A percentile compares a stretch with the other conserved stretches of the same genome.
phyloP scores from a whole-genome alignment of 1,140 invertebrate species.

The Triops longicaudatus region DNA sequence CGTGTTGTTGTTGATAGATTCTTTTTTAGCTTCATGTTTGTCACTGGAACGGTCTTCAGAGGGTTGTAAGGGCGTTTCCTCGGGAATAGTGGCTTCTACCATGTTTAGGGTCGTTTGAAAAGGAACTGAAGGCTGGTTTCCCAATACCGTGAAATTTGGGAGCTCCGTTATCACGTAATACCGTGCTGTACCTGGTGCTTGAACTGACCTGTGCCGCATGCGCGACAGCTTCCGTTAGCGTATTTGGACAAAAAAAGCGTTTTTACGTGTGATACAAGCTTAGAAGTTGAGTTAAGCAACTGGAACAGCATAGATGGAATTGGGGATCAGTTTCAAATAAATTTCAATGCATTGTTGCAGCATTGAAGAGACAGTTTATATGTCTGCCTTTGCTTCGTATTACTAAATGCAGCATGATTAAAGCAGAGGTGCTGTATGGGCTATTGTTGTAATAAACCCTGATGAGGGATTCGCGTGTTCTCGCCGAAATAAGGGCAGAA shows the following conservation, averaged over 20 bases:
- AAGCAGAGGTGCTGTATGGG: neutral
- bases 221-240: neutral
- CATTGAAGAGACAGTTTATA: no score
- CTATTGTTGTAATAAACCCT: neutral
- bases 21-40: neutral
- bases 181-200: neutral
- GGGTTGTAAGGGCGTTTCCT: slow-evolving; percentile 1
- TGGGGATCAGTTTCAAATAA: no score
- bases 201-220: neutral
- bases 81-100: neutral
- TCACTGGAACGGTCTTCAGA: neutral
- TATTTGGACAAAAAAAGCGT: neutral
- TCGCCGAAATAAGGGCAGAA: neutral
- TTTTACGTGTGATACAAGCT: neutral
- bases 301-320: no score
- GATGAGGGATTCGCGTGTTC: neutral
- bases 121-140: neutral
- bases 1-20: neutral
- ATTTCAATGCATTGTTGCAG: no score
- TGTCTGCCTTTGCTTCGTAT: no score
- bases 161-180: slow-evolving; percentile 6
- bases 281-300: no score
- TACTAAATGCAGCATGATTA: no score
- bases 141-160: slow-evolving; percentile 20
- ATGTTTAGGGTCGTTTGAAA: neutral